Percentiles rank a stretch among this genome's conserved stretches.
Evolutionary conservation across 2,113 vertebrate genomes (phyloP).

Genomic region (Crotalus horridus): DNA sequence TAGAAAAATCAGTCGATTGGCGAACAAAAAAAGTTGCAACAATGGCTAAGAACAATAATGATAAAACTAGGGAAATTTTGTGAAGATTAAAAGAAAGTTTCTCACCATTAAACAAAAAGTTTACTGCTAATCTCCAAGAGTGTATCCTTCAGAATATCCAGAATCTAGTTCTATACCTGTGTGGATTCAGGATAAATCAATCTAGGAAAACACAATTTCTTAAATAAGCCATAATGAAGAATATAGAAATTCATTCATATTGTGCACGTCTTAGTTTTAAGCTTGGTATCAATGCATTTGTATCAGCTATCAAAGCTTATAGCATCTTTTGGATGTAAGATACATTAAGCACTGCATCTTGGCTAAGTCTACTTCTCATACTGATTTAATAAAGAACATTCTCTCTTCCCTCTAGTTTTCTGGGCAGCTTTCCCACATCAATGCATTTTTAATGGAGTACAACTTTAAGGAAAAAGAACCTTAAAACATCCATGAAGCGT

Average conservation of each 20-base stretch:
- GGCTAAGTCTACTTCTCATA: not conserved
- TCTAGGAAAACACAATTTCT: too few species aligned
- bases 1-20: not conserved
- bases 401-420: not conserved
- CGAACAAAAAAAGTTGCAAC: not conserved
- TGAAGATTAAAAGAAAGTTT: not conserved
- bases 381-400: not conserved
- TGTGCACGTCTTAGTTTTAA: not conserved
- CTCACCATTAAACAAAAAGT: not conserved
- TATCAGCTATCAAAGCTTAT: not conserved
- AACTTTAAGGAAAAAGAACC: not conserved
- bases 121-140: not conserved
- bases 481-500: not conserved
- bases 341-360: not conserved
- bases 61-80: not conserved
- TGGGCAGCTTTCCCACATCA: not conserved
- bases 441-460: conserved; percentile 16
- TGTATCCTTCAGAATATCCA: conserved; percentile 2
- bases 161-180: not conserved
- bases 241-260: not conserved
- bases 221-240: not conserved
- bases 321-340: not conserved
- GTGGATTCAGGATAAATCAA: not conserved
- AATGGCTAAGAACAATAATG: not conserved
- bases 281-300: not conserved